Conservation (phyloP, 2,113 vertebrate species). For the Anoura caudifer region DNA sequence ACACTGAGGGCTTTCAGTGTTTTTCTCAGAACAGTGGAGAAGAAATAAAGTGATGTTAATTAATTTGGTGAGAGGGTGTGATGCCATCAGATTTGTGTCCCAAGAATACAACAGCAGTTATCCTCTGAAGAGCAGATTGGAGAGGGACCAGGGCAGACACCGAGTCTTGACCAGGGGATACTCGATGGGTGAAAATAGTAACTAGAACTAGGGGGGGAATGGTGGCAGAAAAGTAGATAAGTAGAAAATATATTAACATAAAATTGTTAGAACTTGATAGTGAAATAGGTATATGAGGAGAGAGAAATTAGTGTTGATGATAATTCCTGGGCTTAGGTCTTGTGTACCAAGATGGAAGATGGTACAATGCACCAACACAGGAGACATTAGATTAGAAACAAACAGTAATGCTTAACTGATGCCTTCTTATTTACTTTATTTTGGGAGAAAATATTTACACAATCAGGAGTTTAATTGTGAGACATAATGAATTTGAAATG, state of each 20-base stretch:
- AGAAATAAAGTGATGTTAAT: background rate
- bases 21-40: background rate
- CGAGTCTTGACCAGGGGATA: rapidly evolving
- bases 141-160: background rate
- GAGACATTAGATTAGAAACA: background rate
- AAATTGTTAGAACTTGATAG: background rate
- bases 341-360: background rate
- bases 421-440: background rate
- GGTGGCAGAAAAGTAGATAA: background rate
- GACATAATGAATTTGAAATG: background rate
- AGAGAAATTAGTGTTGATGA: background rate
- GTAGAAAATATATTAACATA: background rate
- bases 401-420: background rate
- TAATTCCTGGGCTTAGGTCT: background rate
- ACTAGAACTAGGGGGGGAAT: rapidly evolving
- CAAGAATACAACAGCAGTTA: background rate
- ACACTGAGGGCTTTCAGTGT: background rate
- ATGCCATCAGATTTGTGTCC: background rate
- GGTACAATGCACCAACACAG: background rate
- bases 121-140: background rate
- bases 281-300: background rate
- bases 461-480: background rate
- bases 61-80: background rate
- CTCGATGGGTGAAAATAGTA: background rate
- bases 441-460: background rate